Evolutionary conservation across 2,888 invertebrate species (phyloP).

Genomic region (Macrosiphum euphorbiae): DNA sequence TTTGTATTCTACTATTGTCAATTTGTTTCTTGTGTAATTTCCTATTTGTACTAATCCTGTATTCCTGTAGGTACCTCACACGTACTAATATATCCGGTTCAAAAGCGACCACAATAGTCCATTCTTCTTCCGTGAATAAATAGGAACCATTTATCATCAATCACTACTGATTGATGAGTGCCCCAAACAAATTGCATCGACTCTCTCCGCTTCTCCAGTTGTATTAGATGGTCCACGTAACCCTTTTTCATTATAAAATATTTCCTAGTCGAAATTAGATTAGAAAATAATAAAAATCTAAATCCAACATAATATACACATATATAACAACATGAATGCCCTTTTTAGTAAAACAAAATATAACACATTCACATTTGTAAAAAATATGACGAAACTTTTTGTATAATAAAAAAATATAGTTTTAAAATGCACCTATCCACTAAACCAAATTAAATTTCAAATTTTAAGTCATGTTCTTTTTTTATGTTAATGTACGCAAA

Average conservation of each 20-base stretch:
- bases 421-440: neutral
- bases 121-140: constrained; percentile 20
- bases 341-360: neutral
- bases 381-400: neutral
- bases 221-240: neutral
- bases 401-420: neutral
- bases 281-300: neutral
- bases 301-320: neutral
- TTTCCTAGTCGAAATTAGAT: neutral
- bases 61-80: neutral
- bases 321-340: neutral
- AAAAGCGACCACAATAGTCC: neutral
- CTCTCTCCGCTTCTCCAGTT: neutral
- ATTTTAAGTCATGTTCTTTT: neutral
- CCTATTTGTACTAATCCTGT: neutral
- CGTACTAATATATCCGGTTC: constrained; percentile 5
- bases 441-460: neutral
- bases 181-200: constrained; percentile 39
- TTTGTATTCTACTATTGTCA: neutral
- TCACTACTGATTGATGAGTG: constrained; percentile 55
- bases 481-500: neutral
- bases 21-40: neutral
- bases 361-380: neutral
- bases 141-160: constrained; percentile 48
- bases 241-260: neutral